Conservation (phyloP, 2,797 vertebrate genomes). For the Melopsittacus undulatus region DNA sequence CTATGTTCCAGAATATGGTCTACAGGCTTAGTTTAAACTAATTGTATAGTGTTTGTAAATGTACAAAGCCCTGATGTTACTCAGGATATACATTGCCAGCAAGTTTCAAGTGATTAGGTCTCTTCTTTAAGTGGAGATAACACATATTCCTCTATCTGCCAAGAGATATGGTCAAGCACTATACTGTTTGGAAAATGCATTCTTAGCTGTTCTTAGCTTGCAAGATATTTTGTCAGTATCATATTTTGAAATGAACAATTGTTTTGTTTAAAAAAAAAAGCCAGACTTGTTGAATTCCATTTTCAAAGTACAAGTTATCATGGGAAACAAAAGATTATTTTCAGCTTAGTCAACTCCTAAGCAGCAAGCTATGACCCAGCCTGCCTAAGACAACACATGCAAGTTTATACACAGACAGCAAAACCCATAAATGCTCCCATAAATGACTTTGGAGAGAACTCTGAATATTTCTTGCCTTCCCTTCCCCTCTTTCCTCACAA, state of each 20-base stretch:
- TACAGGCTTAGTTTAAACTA: neutral
- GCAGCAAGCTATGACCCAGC: neutral
- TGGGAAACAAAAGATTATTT: neutral
- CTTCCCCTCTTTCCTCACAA: constrained; percentile 10
- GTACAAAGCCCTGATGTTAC: neutral
- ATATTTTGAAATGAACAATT: neutral
- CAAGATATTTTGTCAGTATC: constrained; percentile 10
- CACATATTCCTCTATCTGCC: neutral
- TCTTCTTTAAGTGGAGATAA: neutral
- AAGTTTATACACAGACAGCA: neutral
- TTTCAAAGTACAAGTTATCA: constrained; percentile 15
- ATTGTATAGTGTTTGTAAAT: neutral
- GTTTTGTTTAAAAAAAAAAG: neutral
- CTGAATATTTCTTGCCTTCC: constrained; percentile 31
- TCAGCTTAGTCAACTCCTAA: neutral
- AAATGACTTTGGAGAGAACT: constrained; percentile 1
- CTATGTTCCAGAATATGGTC: neutral
- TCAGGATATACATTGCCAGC: neutral
- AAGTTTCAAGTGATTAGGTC: neutral
- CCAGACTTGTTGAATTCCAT: neutral
- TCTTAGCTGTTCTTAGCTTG: neutral
- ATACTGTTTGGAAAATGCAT: neutral
- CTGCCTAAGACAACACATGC: neutral
- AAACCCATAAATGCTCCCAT: constrained; percentile 5
- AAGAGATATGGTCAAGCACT: neutral